Evolutionary conservation across 2,888 invertebrate species (phyloP).

Genomic region (Sclerodermus sp.): DNA sequence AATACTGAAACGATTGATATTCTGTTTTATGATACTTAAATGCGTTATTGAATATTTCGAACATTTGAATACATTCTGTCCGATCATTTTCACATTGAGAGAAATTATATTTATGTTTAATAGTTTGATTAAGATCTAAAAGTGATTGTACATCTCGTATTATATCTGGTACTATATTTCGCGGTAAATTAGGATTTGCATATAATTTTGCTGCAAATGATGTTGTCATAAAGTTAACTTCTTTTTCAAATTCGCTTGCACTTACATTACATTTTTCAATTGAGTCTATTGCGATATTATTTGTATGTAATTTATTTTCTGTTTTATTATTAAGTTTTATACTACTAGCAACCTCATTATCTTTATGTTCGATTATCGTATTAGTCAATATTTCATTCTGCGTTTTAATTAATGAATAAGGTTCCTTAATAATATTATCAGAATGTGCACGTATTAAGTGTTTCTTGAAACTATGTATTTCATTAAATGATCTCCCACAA

Average conservation of each 20-base stretch:
- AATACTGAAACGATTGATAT: constrained; percentile 7
- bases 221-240: background rate
- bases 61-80: background rate
- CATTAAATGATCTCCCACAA: background rate
- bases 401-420: too few relatives aligned
- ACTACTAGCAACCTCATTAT: too few relatives aligned
- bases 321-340: too few relatives aligned
- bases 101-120: background rate
- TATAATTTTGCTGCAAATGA: background rate
- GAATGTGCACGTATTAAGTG: too few relatives aligned
- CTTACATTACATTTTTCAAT: background rate
- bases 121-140: background rate
- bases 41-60: constrained; percentile 1
- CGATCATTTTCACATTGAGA: background rate
- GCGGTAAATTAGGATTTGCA: background rate
- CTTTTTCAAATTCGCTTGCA: background rate
- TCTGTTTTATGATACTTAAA: constrained; percentile 11
- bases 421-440: too few relatives aligned
- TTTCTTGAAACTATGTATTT: background rate
- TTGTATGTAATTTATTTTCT: too few relatives aligned
- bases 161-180: background rate
- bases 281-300: too few relatives aligned
- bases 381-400: too few relatives aligned
- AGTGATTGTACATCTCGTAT: background rate
- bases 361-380: too few relatives aligned